phyloP scores from a whole-genome alignment of 2,113 vertebrate species.

The Rutilus rutilus region DNA sequence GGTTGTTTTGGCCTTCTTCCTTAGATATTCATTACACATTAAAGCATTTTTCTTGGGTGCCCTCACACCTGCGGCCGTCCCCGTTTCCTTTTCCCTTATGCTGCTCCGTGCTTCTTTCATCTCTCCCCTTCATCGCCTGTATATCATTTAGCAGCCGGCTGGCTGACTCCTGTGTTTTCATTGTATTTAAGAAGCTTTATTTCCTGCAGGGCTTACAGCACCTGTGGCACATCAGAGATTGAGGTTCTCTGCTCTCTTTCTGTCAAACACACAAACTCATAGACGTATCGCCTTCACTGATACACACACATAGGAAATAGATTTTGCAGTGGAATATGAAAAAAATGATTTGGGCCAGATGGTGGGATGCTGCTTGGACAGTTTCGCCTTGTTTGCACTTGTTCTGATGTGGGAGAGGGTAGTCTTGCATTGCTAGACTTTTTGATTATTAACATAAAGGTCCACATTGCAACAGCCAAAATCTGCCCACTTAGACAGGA shows the following conservation, averaged over 20 bases:
- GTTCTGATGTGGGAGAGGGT: conserved; percentile 25
- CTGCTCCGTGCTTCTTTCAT: conserved; percentile 14
- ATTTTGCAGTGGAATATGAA: conserved; percentile 41
- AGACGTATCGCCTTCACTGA: conserved; percentile 34
- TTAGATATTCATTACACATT: conserved; percentile 40
- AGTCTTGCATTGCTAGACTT: not conserved
- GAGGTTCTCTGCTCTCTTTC: conserved; percentile 34
- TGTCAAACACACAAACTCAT: conserved; percentile 33
- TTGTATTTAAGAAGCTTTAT: conserved; percentile 46
- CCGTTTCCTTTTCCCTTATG: conserved; percentile 14
- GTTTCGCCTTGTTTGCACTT: conserved; percentile 24
- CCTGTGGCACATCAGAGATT: conserved; percentile 39
- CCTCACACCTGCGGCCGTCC: conserved; percentile 45
- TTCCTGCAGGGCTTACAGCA: conserved; percentile 28
- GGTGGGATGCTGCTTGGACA: conserved; percentile 1
- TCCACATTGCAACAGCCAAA: not conserved
- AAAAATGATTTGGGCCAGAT: conserved; percentile 27
- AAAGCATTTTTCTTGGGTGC: conserved; percentile 28
- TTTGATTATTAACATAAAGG: conserved; percentile 9
- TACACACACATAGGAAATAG: conserved; percentile 45
- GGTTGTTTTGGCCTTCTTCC: conserved; percentile 29
- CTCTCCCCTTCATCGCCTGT: conserved; percentile 51
- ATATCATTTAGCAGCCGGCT: conserved; percentile 25
- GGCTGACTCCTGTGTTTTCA: conserved; percentile 33
- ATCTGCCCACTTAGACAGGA: not conserved